A percentile compares a stretch with the other conserved stretches of the same genome.
These are phyloP conservation scores for Troides helena DNA, from an alignment of 2,888 invertebrate species.

Conservation along the genomic window DNA sequence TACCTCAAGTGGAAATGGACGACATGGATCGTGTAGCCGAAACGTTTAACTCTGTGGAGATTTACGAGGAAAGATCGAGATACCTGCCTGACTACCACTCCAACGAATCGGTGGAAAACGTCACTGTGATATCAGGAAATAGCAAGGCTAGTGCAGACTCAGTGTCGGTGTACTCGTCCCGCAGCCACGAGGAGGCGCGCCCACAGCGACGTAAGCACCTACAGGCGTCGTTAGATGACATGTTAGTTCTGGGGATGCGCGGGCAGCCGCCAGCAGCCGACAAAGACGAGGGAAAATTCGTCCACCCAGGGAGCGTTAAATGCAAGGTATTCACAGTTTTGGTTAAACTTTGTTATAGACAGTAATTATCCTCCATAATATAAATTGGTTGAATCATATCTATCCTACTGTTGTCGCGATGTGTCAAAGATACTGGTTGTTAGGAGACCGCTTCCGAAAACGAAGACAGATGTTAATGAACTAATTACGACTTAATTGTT, in stretches of 20 bases:
- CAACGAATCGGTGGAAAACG: slow-evolving; percentile 78
- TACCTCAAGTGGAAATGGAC: slow-evolving; percentile 57
- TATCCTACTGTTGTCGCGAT: too few relatives aligned
- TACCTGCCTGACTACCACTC: slow-evolving; percentile 57
- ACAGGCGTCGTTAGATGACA: slow-evolving; percentile 81
- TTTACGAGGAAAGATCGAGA: slow-evolving; percentile 62
- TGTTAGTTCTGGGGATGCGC: slow-evolving; percentile 72
- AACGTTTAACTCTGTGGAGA: slow-evolving; percentile 68
- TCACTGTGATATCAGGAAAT: slow-evolving; percentile 69
- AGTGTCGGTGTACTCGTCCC: slow-evolving; percentile 80
- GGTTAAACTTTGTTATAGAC: not conserved
- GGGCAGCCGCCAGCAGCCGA: slow-evolving; percentile 45
- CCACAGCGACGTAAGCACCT: slow-evolving; percentile 56
- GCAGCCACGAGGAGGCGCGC: slow-evolving; percentile 77
- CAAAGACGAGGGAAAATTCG: slow-evolving; percentile 67
- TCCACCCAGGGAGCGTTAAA: slow-evolving; percentile 68
- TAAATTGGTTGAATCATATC: too few relatives aligned
- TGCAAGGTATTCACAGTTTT: slow-evolving; percentile 54
- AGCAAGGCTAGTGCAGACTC: slow-evolving; percentile 75
- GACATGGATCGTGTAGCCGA: slow-evolving; percentile 61
- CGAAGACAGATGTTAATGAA: too few relatives aligned
- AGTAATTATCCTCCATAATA: not conserved
- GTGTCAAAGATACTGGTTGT: too few relatives aligned
- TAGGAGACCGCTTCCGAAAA: too few relatives aligned
- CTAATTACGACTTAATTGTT: not conserved